Evolutionary conservation across 2,888 invertebrate genomes (phyloP), one percentile per base, ranked within the genome.

Genomic region (Sphaerophoria rueppellii): DNA sequence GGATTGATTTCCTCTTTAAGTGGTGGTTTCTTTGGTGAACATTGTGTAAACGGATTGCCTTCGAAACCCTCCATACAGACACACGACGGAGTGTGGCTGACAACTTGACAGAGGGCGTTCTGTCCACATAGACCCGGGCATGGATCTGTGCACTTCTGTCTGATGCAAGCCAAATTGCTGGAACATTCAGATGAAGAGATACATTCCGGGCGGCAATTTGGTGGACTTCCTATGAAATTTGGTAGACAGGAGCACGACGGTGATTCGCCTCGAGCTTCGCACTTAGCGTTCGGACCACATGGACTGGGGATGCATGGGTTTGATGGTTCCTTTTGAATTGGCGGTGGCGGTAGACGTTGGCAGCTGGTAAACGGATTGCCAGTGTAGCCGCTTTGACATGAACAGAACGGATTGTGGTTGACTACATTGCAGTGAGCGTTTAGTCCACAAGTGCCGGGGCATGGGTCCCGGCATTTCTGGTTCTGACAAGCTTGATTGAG

Each of bases 91-190:
- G 94, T 94, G 90, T 97, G 95, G 90, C 95, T 96, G 14, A 95
- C 93, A 6, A 96, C 95, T 89, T 94, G 93, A 89, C 97, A 97
- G 57, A 94, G 92, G 2, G 97, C 95, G 87, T 94, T 93, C 24
- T 94, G 89, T 12, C 97, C 97, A 89, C 97, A 96, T 37, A 96
- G 94, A 57, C 96, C 96, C 6, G 94, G 93, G 89, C 96, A 97
- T 14, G 96, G 96, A 90, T 96, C 95, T 87, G 93, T 93, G 91
- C 96, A 97, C 91, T 95, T 95, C 91, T 95, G 94, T 88, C 94
- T 94, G 60, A 96, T 94, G 89, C 97, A 97, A 6, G 96, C 95
- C 89, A 94, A 93, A 88, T 94, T 94, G 82, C 94, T 95, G 63
- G 94, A 91, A 89, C 97, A 97, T 89, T 96, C 96, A 9, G 95